Percentiles rank a stretch among this genome's conserved stretches.
These are phyloP conservation scores for Paracyclopina nana DNA, from an alignment of 1,140 invertebrate species.

Conservation along the genomic window DNA sequence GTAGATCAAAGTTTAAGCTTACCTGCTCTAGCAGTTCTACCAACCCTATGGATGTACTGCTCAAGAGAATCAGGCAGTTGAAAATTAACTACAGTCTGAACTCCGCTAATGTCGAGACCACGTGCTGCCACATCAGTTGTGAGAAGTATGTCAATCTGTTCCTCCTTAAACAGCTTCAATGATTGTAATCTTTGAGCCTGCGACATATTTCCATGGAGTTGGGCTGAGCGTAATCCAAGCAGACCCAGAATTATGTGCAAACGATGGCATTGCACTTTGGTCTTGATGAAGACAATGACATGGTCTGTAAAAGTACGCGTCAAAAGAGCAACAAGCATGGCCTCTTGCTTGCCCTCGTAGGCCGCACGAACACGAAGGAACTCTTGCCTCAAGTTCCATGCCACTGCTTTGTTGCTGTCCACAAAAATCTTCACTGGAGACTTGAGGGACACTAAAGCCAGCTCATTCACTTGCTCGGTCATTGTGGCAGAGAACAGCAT, in stretches of 20 bases:
- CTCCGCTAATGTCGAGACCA: slow-evolving; percentile 85
- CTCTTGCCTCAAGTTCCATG: slow-evolving; percentile 84
- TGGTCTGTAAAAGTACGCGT: slow-evolving; percentile 80
- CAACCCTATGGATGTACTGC: slow-evolving; percentile 88
- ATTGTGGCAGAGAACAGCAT: slow-evolving; percentile 97
- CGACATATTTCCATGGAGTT: slow-evolving; percentile 84
- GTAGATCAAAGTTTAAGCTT: not conserved
- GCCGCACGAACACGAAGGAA: slow-evolving; percentile 68
- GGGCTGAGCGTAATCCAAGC: slow-evolving; percentile 61
- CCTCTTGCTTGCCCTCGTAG: slow-evolving; percentile 70
- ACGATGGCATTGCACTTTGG: slow-evolving; percentile 45
- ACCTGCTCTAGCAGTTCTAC: slow-evolving; percentile 82
- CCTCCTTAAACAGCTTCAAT: slow-evolving; percentile 68
- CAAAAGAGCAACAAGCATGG: slow-evolving; percentile 69
- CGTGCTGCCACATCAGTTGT: slow-evolving; percentile 91
- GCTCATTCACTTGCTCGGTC: slow-evolving; percentile 85
- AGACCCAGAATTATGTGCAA: slow-evolving; percentile 75
- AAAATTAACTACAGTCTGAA: slow-evolving; percentile 90
- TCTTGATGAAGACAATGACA: slow-evolving; percentile 85
- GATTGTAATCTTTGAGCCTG: slow-evolving; percentile 77
- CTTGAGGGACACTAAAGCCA: slow-evolving; percentile 70
- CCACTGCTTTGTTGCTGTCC: slow-evolving; percentile 34
- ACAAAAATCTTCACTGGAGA: slow-evolving; percentile 63
- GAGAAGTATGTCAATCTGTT: slow-evolving; percentile 69
- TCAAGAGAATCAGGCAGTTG: slow-evolving; percentile 79